Conservation (phyloP, 2,888 invertebrate genomes). For the Sepiola atlantica region DNA sequence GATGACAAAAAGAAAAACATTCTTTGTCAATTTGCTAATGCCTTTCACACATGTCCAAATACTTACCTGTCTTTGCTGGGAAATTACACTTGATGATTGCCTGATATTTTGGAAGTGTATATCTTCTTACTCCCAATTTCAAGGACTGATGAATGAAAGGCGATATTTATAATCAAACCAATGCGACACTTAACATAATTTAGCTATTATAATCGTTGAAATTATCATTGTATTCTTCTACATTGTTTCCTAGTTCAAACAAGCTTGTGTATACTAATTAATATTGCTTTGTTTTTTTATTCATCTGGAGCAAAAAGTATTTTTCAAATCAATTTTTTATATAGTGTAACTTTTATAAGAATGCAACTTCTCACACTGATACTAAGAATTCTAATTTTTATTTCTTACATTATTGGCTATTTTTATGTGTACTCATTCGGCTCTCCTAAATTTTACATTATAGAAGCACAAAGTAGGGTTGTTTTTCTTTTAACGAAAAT, state of each 20-base stretch:
- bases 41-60: not conserved
- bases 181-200: not conserved
- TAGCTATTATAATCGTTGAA: too few species aligned
- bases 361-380: not conserved
- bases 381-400: not conserved
- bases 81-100: constrained; percentile 17
- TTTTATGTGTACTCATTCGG: not conserved
- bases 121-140: not conserved
- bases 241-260: not conserved
- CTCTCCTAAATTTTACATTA: not conserved
- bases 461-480: not conserved
- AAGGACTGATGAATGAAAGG: not conserved
- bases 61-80: not conserved
- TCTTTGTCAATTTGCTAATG: constrained; percentile 13
- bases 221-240: not conserved
- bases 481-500: not conserved
- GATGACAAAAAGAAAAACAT: not conserved
- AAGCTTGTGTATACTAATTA: not conserved
- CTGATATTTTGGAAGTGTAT: not conserved
- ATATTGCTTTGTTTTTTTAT: not conserved
- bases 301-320: not conserved
- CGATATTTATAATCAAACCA: not conserved
- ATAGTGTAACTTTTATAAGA: not conserved
- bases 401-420: not conserved
- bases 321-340: not conserved